Evolutionary conservation across 2,888 invertebrate species (phyloP).

Genomic region (Eupithecia abbreviata): DNA sequence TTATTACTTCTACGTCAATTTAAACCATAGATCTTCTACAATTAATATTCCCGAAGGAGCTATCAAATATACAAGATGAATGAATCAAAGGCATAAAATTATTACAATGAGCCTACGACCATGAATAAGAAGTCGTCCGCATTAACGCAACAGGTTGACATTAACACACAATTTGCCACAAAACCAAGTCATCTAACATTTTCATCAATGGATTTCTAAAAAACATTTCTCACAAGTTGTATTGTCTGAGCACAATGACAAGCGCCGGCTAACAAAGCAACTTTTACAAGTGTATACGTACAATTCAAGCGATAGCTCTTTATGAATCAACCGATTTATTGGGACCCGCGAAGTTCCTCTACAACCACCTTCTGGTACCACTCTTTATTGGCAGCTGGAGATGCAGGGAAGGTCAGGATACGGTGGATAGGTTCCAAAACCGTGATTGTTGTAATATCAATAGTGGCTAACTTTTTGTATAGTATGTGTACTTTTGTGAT

Average conservation of each 20-base stretch:
- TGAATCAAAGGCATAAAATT: slow-evolving; percentile 31
- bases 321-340: slow-evolving; percentile 73
- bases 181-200: slow-evolving; percentile 75
- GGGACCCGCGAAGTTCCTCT: slow-evolving; percentile 63
- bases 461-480: slow-evolving; percentile 78
- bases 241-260: slow-evolving; percentile 81
- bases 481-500: slow-evolving; percentile 73
- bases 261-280: slow-evolving; percentile 79
- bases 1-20: not conserved
- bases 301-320: slow-evolving; percentile 81
- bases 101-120: slow-evolving; percentile 53
- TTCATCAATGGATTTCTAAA: slow-evolving; percentile 82
- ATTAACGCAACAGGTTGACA: slow-evolving; percentile 74
- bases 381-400: slow-evolving; percentile 49
- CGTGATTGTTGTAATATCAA: slow-evolving; percentile 81
- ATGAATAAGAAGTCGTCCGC: slow-evolving; percentile 51
- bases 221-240: slow-evolving; percentile 82
- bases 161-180: slow-evolving; percentile 71
- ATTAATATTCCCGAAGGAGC: slow-evolving; percentile 1
- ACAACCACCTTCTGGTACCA: slow-evolving; percentile 51
- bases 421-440: slow-evolving; percentile 76
- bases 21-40: not conserved
- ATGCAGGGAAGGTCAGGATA: slow-evolving; percentile 58
- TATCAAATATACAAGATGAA: slow-evolving; percentile 22
- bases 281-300: slow-evolving; percentile 83